These are phyloP conservation scores for Drosophila obscura DNA, from an alignment of 1,140 invertebrate species.

Conservation along the genomic window DNA sequence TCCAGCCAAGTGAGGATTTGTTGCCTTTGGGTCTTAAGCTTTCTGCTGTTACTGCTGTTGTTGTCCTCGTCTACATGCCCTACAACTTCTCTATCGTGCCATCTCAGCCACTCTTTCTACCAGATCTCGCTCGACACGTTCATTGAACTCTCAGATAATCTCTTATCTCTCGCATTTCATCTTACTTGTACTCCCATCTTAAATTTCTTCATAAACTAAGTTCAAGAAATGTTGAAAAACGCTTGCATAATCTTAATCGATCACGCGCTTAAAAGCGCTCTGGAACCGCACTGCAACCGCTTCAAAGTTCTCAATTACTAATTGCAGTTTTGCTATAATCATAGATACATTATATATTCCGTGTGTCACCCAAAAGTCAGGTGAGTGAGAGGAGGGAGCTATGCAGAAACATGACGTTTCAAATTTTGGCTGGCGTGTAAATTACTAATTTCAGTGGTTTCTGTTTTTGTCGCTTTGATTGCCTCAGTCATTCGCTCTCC, in stretches of 20 bases:
- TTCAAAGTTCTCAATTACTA: conserved; percentile 64
- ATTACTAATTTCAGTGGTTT: conserved; percentile 71
- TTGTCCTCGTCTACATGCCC: conserved; percentile 31
- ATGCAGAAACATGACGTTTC: neutral
- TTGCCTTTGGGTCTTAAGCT: conserved; percentile 60
- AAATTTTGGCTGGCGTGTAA: conserved; percentile 59
- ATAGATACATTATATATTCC: conserved; percentile 60
- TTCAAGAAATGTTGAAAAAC: too few species aligned
- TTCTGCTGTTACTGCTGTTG: conserved; percentile 37
- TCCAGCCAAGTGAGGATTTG: conserved; percentile 57
- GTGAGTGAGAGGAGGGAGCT: neutral
- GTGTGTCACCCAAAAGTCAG: conserved; percentile 11
- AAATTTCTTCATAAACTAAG: too few species aligned
- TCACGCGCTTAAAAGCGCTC: too few species aligned
- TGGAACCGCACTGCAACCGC: conserved; percentile 20
- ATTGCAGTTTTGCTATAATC: conserved; percentile 63
- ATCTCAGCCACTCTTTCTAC: neutral
- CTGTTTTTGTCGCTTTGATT: conserved; percentile 53
- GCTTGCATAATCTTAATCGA: too few species aligned
- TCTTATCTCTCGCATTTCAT: neutral
- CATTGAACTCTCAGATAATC: conserved; percentile 56
- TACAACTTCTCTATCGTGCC: neutral
- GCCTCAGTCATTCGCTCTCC: conserved; percentile 10
- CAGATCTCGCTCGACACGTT: conserved; percentile 38
- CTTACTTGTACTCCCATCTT: too few species aligned